Percentiles rank a stretch among this genome's conserved stretches.
Evolutionary conservation across 2,797 vertebrate genomes (phyloP).

Genomic region (Chelonia mydas): DNA sequence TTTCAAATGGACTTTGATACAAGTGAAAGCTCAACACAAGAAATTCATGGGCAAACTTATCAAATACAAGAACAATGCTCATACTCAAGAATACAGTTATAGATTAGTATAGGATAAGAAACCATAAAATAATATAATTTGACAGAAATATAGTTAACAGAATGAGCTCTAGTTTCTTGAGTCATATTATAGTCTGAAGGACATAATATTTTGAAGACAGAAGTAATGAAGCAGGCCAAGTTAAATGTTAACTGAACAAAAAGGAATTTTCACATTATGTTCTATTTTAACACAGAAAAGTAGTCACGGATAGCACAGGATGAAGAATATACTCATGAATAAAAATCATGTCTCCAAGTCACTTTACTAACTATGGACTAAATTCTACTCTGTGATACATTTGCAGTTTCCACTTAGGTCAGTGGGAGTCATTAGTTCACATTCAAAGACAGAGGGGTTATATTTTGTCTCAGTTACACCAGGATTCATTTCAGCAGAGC

Average conservation of each 20-base stretch:
- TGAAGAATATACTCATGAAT: not conserved
- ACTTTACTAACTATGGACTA: not conserved
- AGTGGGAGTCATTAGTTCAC: not conserved
- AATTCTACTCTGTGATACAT: not conserved
- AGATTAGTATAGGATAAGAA: not conserved
- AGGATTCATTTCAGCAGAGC: not conserved
- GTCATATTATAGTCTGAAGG: not conserved
- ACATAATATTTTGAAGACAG: not conserved
- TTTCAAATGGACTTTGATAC: not conserved
- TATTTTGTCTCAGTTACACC: not conserved
- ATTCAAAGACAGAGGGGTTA: not conserved
- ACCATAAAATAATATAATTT: accelerated
- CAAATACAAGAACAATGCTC: not conserved
- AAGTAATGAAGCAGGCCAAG: not conserved
- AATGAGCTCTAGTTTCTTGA: not conserved
- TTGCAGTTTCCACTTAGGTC: not conserved
- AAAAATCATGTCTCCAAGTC: not conserved
- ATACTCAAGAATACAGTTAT: not conserved
- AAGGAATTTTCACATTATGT: not conserved
- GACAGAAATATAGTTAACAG: not conserved
- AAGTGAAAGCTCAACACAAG: not conserved
- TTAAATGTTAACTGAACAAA: not conserved
- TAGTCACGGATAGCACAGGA: not conserved
- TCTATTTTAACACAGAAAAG: not conserved
- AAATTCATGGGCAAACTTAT: not conserved